Evolutionary conservation across 2,113 vertebrate species (phyloP).

Genomic region (Rhodinocichla rosea): DNA sequence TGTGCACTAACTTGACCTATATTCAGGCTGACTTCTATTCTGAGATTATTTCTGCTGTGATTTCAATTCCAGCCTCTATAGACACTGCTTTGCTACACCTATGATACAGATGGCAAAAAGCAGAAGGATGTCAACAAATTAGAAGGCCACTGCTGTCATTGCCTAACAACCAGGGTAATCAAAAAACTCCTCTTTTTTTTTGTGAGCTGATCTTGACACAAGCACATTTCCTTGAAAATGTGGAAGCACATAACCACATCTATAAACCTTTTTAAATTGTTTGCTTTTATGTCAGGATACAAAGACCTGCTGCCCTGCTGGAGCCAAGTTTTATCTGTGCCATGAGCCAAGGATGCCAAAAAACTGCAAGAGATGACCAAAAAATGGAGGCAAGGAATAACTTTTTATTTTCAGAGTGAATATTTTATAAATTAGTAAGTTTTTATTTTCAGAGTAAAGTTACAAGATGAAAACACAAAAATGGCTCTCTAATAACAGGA

Average conservation of each 20-base stretch:
- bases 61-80: not conserved
- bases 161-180: not conserved
- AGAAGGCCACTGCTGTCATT: not conserved
- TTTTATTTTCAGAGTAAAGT: not conserved
- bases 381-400: not conserved
- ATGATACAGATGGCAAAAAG: not conserved
- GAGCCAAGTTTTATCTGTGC: not conserved
- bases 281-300: not conserved
- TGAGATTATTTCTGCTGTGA: slow-evolving; percentile 28
- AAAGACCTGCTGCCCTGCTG: not conserved
- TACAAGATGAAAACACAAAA: not conserved
- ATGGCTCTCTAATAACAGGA: not conserved
- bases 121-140: not conserved
- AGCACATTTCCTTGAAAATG: not conserved
- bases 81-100: not conserved
- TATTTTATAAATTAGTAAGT: not conserved
- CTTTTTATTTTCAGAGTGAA: not conserved
- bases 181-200: not conserved
- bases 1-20: slow-evolving; percentile 42
- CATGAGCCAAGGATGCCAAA: not conserved
- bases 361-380: not conserved
- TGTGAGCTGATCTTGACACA: not conserved
- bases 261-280: not conserved
- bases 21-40: slow-evolving; percentile 38
- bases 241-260: not conserved